Percentiles rank a stretch among this genome's conserved stretches.
Conservation (phyloP, 1,140 invertebrate genomes). For the Drosophila persimilis region DNA sequence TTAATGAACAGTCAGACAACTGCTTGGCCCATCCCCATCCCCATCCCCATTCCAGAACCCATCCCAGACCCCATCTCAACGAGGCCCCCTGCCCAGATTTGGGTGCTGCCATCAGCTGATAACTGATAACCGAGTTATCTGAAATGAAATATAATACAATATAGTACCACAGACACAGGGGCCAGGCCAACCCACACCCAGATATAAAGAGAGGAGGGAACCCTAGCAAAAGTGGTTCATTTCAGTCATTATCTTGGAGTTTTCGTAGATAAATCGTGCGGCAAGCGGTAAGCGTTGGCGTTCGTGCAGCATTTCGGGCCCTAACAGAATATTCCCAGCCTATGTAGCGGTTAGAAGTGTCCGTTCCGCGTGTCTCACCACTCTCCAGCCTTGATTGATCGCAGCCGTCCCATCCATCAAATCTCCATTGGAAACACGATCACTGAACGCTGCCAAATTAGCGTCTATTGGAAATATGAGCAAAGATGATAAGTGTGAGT, state of each 20-base stretch:
- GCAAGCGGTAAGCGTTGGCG: slow-evolving; percentile 35
- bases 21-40: slow-evolving; percentile 38
- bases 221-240: slow-evolving; percentile 42
- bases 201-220: slow-evolving; percentile 9
- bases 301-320: slow-evolving; percentile 56
- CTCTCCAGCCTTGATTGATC: slow-evolving; percentile 27
- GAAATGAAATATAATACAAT: slow-evolving; percentile 77
- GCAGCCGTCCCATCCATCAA: neutral
- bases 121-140: slow-evolving; percentile 35
- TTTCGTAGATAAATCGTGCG: slow-evolving; percentile 75
- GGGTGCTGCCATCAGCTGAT: slow-evolving; percentile 36
- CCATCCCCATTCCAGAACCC: slow-evolving; percentile 5
- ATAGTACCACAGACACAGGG: slow-evolving; percentile 39
- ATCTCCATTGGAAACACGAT: slow-evolving; percentile 5
- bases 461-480: slow-evolving; percentile 65
- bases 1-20: slow-evolving; percentile 50
- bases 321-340: slow-evolving; percentile 40
- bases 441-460: slow-evolving; percentile 28
- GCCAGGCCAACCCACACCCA: slow-evolving; percentile 1
- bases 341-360: slow-evolving; percentile 51
- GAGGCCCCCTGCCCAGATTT: slow-evolving; percentile 3
- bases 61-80: slow-evolving; percentile 19
- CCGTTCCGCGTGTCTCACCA: slow-evolving; percentile 25
- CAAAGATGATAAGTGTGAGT: slow-evolving; percentile 80
- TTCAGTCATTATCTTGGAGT: slow-evolving; percentile 76